Base-by-base conservation (phyloP, 2,888 invertebrate genomes). In the Pterobdella sp. region DNA sequence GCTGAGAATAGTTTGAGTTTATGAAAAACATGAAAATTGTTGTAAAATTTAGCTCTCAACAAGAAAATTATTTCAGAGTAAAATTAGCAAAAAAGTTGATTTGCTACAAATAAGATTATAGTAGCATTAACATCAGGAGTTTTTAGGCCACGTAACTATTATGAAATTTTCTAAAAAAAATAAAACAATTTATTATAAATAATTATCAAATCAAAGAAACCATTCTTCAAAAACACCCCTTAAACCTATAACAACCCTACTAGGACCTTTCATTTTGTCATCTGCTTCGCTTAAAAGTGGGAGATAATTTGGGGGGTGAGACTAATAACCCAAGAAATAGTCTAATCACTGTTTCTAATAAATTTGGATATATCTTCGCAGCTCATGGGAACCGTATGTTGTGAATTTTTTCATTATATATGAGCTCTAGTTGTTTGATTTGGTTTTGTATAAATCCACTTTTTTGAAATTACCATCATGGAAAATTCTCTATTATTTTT, bases 191-290 rank as follows among this genome's bases (percentile, higher is more conserved):
- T n/a, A n/a, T n/a, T n/a, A n/a, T n/a, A n/a, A n/a, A n/a, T n/a
- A n/a, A n/a, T n/a, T n/a, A n/a, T n/a, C n/a, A n/a, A n/a, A n/a
- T n/a, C n/a, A n/a, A 26, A 56, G n/a, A 56, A 4, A 26, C 18
- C 18, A 22, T 56, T 22, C 18, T 56, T 3, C n/a, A 14, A 56
- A 4, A 42, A 42, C 42, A 14, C 7, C 18, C 18, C 18, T 42
- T 42, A 42, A 14, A 7, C 18, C 42, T 42, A 18, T 42, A 7
- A 42, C 42, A 14, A 42, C 42, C 18, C 7, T 18, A 14, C 4
- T 26, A 56, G 60, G 60, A 56, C 60, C 3, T 56, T 7, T 56
- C 60, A 3, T 56, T 56, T 56, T 56, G 60, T 56, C 60, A 56
- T n/a, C 26, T 56, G n/a, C 26, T 56, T 22, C 60, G 60, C 26